phyloP scores from a whole-genome alignment of 2,113 vertebrate genomes.

The Lichenostomus cassidix region DNA sequence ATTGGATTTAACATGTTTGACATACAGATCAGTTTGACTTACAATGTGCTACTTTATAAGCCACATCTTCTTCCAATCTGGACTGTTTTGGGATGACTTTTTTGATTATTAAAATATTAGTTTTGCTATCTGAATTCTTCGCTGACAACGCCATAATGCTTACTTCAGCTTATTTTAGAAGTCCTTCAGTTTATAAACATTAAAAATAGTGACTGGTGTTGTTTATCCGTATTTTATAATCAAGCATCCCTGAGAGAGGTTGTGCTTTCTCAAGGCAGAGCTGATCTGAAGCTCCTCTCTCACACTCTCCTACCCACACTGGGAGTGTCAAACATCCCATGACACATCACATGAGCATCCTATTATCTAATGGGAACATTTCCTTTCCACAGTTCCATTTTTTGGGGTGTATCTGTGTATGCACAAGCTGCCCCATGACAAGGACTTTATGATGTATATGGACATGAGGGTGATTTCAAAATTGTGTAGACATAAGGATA shows the following conservation, averaged over 20 bases:
- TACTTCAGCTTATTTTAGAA: neutral
- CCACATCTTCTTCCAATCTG: neutral
- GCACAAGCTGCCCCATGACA: rapidly evolving
- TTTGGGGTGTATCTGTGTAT: neutral
- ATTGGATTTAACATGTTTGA: neutral
- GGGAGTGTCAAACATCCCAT: neutral
- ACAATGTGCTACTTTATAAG: neutral
- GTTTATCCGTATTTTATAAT: neutral
- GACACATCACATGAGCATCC: neutral
- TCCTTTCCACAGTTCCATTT: neutral
- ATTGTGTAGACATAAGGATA: neutral
- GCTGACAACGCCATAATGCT: neutral
- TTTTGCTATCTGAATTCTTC: neutral
- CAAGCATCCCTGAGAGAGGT: neutral
- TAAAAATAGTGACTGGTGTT: neutral
- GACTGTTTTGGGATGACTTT: neutral
- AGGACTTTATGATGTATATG: neutral
- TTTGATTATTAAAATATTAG: neutral
- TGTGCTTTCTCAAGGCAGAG: neutral
- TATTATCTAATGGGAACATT: neutral
- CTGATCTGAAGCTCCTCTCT: neutral
- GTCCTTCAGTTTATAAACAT: neutral
- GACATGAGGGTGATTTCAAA: neutral
- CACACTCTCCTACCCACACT: neutral
- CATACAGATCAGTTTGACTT: neutral